Evolutionary conservation across 2,113 vertebrate species (phyloP), one percentile per base, ranked within the genome.

Genomic region (Toxotes jaculatrix): DNA sequence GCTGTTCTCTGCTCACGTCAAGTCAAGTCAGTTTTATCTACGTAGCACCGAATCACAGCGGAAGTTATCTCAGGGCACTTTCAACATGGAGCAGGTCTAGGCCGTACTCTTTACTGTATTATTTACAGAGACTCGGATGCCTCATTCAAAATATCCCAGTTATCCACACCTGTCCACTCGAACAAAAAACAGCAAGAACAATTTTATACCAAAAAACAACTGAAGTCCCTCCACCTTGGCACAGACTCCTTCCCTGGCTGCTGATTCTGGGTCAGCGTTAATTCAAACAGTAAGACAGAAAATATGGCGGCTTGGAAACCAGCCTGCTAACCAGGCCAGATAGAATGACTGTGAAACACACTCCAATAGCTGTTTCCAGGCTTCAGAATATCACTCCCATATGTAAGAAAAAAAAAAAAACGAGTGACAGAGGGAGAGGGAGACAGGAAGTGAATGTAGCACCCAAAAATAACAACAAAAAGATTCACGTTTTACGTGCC

Each of bases 381-480:
- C 77, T 60, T 56, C 19, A 79, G 45, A 80, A 72, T 88, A 93
- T 91, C 73, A 87, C 45, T 76, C 55, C 79, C 86, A 92, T 90
- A 89, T 93, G 90, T 81, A 68, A 73, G 53, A 55, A 65, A 61
- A 72, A 76, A n/a, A 55, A 65, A 61, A 27, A 27, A 27, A 27
- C 7, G 21, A 60, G 21, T 34, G 61, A 88, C 12, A 43, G 74
- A 49, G 51, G 61, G 16, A 82, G 60, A 36, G 56, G 62, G 57
- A 83, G 70, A 72, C 74, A 12, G 62, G 55, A 79, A 68, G 32
- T 67, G 42, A 86, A 69, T 4, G 23, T 11, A 32, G 47, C 61
- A 57, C 62, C 88, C 88, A 90, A 93, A 92, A 90, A 89, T 90
- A 92, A 87, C 65, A 84, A 79, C 60, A 77, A 56, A 55, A 76